Percentiles rank a stretch among this genome's conserved stretches.
phyloP scores from a whole-genome alignment of 1,140 invertebrate species.

The Samia ricini region DNA sequence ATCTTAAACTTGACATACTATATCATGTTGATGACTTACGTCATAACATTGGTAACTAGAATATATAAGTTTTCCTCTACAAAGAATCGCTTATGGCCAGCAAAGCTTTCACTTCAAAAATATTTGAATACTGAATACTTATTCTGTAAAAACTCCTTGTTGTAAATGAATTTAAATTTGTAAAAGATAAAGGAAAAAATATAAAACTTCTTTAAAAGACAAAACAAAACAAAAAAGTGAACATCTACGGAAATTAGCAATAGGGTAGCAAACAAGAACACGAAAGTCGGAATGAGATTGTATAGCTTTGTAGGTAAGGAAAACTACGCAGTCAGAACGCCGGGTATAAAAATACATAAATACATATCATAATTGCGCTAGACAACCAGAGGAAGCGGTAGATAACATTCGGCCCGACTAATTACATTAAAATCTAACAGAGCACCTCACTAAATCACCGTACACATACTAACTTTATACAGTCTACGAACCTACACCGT shows the following conservation, averaged over 20 bases:
- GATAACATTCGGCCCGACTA: constrained; percentile 49
- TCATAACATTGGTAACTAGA: too few relatives aligned
- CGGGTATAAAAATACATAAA: constrained; percentile 1
- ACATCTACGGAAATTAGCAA: background rate
- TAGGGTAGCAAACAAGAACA: background rate
- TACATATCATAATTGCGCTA: constrained; percentile 22
- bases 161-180: too few relatives aligned
- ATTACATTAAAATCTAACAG: constrained; percentile 56
- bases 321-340: background rate
- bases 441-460: constrained; percentile 66
- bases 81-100: too few relatives aligned
- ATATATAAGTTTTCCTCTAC: too few relatives aligned
- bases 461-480: constrained; percentile 32
- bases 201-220: too few relatives aligned
- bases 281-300: background rate
- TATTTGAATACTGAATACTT: too few relatives aligned
- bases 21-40: too few relatives aligned
- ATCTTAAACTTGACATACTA: too few relatives aligned
- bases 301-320: background rate
- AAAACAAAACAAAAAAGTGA: too few relatives aligned
- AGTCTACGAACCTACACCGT: constrained; percentile 50
- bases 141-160: too few relatives aligned
- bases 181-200: too few relatives aligned
- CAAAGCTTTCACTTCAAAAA: too few relatives aligned
- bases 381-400: constrained; percentile 44